Percentiles rank a stretch among this genome's conserved stretches.
Conservation (phyloP, 2,888 invertebrate genomes). For the Hirtodrosophila duncani region DNA sequence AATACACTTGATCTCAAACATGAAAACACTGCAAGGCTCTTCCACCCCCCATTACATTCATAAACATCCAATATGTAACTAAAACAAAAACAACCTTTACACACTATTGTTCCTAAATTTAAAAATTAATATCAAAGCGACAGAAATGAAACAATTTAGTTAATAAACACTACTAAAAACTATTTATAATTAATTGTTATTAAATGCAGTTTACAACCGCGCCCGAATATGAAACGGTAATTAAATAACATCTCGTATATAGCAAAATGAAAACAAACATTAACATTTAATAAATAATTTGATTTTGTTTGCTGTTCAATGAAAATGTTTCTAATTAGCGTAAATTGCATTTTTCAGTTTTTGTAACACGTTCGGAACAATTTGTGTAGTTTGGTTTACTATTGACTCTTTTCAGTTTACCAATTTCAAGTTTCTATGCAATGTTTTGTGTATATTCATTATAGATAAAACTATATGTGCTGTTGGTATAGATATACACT, state of each 20-base stretch:
- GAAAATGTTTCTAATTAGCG: slow-evolving; percentile 60
- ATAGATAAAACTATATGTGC: not conserved
- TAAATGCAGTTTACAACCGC: slow-evolving; percentile 78
- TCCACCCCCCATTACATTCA: no score
- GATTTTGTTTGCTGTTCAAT: slow-evolving; percentile 53
- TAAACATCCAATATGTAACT: not conserved
- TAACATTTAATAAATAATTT: slow-evolving; percentile 44
- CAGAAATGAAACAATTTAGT: slow-evolving; percentile 40
- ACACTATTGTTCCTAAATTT: slow-evolving; percentile 26
- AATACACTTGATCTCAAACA: slow-evolving; percentile 8
- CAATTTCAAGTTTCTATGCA: slow-evolving; percentile 8
- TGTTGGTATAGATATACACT: no score
- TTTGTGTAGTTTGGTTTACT: slow-evolving; percentile 26
- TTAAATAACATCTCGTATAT: slow-evolving; percentile 55
- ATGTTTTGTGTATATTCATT: slow-evolving; percentile 13
- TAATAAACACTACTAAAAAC: slow-evolving; percentile 57
- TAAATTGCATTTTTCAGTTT: slow-evolving; percentile 53
- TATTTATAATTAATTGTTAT: slow-evolving; percentile 64
- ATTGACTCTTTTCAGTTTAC: slow-evolving; percentile 19
- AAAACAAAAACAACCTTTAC: slow-evolving; percentile 8
- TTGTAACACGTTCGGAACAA: slow-evolving; percentile 17
- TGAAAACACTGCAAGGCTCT: not conserved
- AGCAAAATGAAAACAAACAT: slow-evolving; percentile 14
- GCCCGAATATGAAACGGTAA: slow-evolving; percentile 79
- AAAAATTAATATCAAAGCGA: slow-evolving; percentile 17